Base-by-base conservation (phyloP, 2,888 invertebrate species). In the Synanthedon formicaeformis region DNA sequence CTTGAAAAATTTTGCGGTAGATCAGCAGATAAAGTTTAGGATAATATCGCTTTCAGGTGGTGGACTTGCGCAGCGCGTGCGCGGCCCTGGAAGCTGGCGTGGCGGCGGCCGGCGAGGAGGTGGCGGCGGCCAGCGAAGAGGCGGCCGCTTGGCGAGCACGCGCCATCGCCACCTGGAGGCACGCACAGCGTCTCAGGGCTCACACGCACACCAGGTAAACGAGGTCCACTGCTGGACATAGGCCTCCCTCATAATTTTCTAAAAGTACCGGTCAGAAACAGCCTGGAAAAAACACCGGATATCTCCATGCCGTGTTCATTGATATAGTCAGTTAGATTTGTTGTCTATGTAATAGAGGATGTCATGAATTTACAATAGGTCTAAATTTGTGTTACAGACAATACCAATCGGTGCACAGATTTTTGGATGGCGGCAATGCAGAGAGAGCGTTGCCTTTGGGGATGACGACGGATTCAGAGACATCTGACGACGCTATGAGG, bases 41-140 rank as follows among this genome's bases (percentile, higher is more conserved):
- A 34, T 34, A 2, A 45, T 45, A 5, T 45, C n/a, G n/a, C 48
- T 27, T 4, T 40, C 51, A 88, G 88, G 88, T 89, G 45, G 92
- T 94, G 41, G 94, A 94, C 66, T 73, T 95, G 55, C 89, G 94
- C 8, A 92, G 94, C 52, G 92, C 92, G 0, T 93, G 94, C 16
- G 90, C 91, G 6, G 92, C 93, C 59, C 75, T 95, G 48, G 96
- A 96, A 68, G 88, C 94, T 51, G 93, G 94, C 61, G 89, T 92
- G 53, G 87, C 91, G 51, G 90, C 34, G 34, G 85, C 93, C 50
- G 91, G 92, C 66, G 90, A 90, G 11, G 93, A 94, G 68, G 92
- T 92, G 14, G 92, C 93, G 16, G 16, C 27, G 27, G 85, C 93
- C 50, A 91, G 92, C 66, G 90, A 90, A 11, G 93, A 94, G 68